Base-by-base conservation (phyloP, 2,888 invertebrate species). In the Synanthedon vespiformis region DNA sequence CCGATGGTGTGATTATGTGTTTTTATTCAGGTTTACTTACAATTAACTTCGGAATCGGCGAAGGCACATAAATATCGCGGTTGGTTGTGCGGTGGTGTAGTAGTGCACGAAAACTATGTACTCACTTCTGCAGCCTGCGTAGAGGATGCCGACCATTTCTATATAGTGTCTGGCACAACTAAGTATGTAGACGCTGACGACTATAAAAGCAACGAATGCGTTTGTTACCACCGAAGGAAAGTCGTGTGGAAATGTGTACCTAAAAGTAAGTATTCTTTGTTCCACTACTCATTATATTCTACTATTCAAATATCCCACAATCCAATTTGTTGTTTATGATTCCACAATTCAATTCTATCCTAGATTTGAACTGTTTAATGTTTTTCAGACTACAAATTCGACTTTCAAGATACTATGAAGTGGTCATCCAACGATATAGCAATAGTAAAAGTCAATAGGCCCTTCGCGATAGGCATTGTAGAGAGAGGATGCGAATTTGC, bases 361-460 rank as follows among this genome's bases (percentile, higher is more conserved):
- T 4, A 22, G 22, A 5, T 22, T 22, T 22, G 22, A 22, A 16
- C 16, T 16, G 16, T 1, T 8, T 10, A 34, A 34, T 34, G 34
- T 34, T 44, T 48, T n/a, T 18, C 18, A 86, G 86, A 86, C 51
- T 87, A 87, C 65, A 86, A 85, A 59, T 87, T 86, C 57, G 86
- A 86, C 63, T 86, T 86, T 67, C 80, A 84, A 79, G 86, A 87
- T 63, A 86, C 84, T 54, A 75, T 83, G 53, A 86, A 85, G 58
- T 87, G 86, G 86, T 84, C 86, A 0, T 80, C 86, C 0, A 87
- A 87, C 58, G 86, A 87, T 50, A 87, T 87, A 48, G 86, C 86
- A 0, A 79, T 87, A 40, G 81, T 87, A 0, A 84, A 80, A 69
- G 86, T 86, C 2, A 74, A 86, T 53, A 81, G 66, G 52, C 73